phyloP scores from a whole-genome alignment of 2,797 vertebrate genomes.

The Tapirus indicus region DNA sequence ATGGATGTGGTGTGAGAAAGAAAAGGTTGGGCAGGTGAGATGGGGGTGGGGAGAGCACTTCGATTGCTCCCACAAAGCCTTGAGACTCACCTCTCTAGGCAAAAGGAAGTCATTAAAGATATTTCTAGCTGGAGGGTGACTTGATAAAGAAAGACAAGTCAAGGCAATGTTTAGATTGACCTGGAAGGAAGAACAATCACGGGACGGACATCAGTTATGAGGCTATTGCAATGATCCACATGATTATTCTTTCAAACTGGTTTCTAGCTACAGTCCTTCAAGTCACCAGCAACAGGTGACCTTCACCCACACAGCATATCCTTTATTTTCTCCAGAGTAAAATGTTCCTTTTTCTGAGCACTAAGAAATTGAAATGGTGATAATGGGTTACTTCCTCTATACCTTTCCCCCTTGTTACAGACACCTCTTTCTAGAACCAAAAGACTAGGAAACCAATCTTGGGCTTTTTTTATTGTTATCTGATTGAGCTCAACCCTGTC shows the following conservation, averaged over 20 bases:
- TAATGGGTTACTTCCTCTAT: not conserved
- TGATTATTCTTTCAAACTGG: not conserved
- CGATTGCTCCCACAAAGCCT: not conserved
- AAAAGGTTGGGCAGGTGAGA: not conserved
- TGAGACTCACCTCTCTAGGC: not conserved
- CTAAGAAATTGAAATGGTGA: constrained; percentile 8
- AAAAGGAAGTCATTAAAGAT: not conserved
- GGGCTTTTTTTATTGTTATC: not conserved
- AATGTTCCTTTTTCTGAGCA: constrained; percentile 23
- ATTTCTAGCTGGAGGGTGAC: not conserved
- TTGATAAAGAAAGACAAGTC: constrained; percentile 1
- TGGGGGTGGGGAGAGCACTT: not conserved
- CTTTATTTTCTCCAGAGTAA: constrained; percentile 46
- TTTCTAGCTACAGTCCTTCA: not conserved
- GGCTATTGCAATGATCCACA: not conserved
- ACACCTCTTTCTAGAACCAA: not conserved
- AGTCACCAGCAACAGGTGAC: not conserved
- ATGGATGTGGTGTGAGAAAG: not conserved
- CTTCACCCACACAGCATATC: not conserved
- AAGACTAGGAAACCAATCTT: not conserved
- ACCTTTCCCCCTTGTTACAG: not conserved
- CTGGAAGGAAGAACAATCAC: not conserved
- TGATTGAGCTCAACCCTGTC: not conserved
- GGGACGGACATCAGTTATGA: not conserved
- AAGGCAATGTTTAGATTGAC: not conserved